Conservation (phyloP, 2,888 invertebrate species). For the Leucania comma region DNA sequence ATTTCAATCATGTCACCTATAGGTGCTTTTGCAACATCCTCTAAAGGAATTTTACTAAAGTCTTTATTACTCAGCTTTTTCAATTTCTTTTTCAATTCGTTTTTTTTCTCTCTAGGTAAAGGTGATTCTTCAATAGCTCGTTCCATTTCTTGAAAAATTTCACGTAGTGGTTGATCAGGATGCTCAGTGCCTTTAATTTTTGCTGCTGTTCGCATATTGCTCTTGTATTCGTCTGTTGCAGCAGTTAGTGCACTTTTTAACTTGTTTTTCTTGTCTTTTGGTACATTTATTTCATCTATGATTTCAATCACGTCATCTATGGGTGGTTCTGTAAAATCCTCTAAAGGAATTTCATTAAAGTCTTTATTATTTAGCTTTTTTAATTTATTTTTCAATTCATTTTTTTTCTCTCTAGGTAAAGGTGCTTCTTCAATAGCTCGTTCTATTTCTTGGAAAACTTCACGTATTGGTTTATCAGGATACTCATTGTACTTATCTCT, state of each 20-base stretch:
- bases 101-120: constrained; percentile 8
- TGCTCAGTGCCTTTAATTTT: no score
- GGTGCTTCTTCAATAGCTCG: background rate
- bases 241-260: constrained; percentile 15
- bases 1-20: constrained; percentile 18
- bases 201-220: background rate
- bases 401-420: constrained; percentile 1
- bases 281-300: constrained; percentile 18
- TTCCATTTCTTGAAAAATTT: constrained; percentile 1
- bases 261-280: constrained; percentile 7
- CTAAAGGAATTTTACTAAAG: background rate
- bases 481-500: no score
- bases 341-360: no score
- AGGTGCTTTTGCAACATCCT: background rate
- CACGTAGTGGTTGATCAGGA: background rate
- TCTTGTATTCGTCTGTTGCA: constrained; percentile 14
- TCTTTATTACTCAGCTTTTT: background rate
- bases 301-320: constrained; percentile 15
- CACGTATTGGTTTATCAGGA: no score
- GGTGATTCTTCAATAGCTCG: background rate
- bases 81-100: background rate
- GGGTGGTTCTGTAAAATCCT: background rate
- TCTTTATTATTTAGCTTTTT: background rate
- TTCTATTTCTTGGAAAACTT: background rate
- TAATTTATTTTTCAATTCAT: constrained; percentile 1